A percentile compares a stretch with the other conserved stretches of the same genome.
These are phyloP conservation scores for Heterodera schachtii DNA, from an alignment of 1,140 invertebrate genomes.

Conservation along the genomic window DNA sequence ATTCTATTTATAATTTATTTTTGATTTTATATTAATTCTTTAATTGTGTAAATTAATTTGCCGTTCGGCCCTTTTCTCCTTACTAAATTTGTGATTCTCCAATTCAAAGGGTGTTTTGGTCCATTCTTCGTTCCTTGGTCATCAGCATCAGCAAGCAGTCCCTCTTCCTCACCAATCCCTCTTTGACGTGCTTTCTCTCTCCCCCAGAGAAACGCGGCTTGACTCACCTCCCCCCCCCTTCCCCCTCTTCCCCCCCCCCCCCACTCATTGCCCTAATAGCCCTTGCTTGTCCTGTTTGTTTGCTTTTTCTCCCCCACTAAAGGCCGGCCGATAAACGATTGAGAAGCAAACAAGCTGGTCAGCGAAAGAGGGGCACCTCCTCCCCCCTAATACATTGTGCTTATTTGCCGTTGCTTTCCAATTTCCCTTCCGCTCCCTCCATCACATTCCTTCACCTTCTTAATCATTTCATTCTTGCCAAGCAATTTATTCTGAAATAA, in stretches of 20 bases:
- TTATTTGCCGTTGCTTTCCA: not conserved
- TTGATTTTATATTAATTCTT: not conserved
- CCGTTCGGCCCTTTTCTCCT: not conserved
- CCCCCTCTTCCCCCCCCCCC: not conserved
- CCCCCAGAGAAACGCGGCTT: not conserved
- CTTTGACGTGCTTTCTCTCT: not conserved
- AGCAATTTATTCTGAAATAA: not conserved
- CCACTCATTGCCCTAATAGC: not conserved
- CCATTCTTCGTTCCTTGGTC: not conserved
- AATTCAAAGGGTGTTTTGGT: not conserved
- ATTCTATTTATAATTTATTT: not conserved
- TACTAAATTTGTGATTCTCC: not conserved
- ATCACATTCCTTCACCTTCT: not conserved
- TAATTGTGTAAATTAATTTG: not conserved
- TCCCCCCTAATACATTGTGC: not conserved
- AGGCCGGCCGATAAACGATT: not conserved
- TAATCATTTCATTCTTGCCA: not conserved
- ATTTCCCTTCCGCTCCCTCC: not conserved
- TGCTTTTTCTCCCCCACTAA: not conserved
- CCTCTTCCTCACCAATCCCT: not conserved
- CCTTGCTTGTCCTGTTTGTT: conserved; percentile 5
- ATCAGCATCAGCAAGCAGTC: no score
- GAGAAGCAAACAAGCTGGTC: conserved; percentile 10
- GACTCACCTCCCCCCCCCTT: not conserved
- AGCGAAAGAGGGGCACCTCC: not conserved